phyloP scores from a whole-genome alignment of 1,140 invertebrate genomes.

The Tigriopus japonicus region DNA sequence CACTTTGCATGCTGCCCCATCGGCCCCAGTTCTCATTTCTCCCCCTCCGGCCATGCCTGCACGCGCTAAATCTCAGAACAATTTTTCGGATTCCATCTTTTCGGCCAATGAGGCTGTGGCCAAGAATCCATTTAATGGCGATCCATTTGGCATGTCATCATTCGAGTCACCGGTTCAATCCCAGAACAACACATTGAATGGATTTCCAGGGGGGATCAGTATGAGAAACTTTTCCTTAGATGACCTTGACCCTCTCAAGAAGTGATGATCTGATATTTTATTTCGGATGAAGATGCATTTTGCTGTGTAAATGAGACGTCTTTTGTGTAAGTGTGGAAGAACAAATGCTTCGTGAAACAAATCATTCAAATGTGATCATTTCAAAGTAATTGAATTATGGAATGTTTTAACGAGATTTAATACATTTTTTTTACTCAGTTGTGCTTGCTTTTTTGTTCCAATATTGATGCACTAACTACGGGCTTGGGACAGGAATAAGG shows the following conservation, averaged over 20 bases:
- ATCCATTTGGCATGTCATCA: conserved; percentile 8
- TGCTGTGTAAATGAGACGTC: no score
- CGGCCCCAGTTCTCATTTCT: neutral
- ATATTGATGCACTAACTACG: no score
- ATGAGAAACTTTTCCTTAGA: conserved; percentile 2
- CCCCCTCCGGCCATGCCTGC: neutral
- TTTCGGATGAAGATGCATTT: no score
- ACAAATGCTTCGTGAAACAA: no score
- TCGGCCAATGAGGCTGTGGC: neutral
- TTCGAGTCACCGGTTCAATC: neutral
- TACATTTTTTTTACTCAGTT: no score
- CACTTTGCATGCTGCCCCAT: neutral
- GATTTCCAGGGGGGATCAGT: neutral
- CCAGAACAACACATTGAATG: neutral
- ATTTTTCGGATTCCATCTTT: neutral
- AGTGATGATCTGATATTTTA: neutral
- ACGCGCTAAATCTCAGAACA: neutral
- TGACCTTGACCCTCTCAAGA: conserved; percentile 10
- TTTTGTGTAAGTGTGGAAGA: no score
- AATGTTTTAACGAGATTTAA: no score
- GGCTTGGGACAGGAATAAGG: no score
- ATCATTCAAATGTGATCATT: no score
- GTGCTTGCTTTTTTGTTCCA: no score
- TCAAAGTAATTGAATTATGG: no score
- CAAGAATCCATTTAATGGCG: neutral